These are phyloP conservation scores for Adrianichthys oophorus DNA, from an alignment of 2,797 vertebrate genomes.

Conservation along the genomic window DNA sequence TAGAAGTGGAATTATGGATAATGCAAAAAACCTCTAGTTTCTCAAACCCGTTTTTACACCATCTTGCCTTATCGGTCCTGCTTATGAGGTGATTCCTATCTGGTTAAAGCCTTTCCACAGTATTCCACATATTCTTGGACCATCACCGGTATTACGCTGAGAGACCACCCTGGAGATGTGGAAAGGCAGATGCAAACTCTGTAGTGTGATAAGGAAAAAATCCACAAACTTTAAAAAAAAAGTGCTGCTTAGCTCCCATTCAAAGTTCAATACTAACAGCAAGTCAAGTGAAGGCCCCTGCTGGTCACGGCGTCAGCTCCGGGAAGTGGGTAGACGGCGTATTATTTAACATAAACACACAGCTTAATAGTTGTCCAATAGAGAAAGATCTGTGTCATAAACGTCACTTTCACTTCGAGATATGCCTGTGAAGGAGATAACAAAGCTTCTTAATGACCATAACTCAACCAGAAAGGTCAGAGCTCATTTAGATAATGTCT, in stretches of 20 bases:
- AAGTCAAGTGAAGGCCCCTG: constrained; percentile 20
- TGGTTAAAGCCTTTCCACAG: constrained; percentile 61
- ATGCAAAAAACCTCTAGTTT: constrained; percentile 15
- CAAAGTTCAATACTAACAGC: constrained; percentile 6
- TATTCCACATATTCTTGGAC: constrained; percentile 75
- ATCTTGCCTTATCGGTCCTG: constrained; percentile 56
- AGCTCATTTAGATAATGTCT: constrained; percentile 34
- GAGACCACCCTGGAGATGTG: constrained; percentile 76
- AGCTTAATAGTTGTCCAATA: constrained; percentile 73
- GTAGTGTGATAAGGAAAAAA: constrained; percentile 67
- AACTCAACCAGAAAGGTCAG: constrained; percentile 41
- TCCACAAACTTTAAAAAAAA: constrained; percentile 41
- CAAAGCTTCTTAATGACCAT: constrained; percentile 33
- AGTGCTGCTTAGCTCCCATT: constrained; percentile 51
- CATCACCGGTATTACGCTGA: constrained; percentile 50
- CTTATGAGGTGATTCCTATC: constrained; percentile 59
- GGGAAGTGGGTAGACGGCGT: constrained; percentile 56
- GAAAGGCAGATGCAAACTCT: constrained; percentile 47
- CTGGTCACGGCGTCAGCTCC: constrained; percentile 26
- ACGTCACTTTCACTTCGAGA: constrained; percentile 70
- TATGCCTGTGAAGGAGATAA: constrained; percentile 33
- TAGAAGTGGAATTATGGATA: constrained; percentile 22
- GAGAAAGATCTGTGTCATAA: constrained; percentile 64
- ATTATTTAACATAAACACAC: constrained; percentile 77
- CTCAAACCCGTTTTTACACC: constrained; percentile 16